Conservation (phyloP, 2,888 invertebrate species). For the Dione vanillae region DNA sequence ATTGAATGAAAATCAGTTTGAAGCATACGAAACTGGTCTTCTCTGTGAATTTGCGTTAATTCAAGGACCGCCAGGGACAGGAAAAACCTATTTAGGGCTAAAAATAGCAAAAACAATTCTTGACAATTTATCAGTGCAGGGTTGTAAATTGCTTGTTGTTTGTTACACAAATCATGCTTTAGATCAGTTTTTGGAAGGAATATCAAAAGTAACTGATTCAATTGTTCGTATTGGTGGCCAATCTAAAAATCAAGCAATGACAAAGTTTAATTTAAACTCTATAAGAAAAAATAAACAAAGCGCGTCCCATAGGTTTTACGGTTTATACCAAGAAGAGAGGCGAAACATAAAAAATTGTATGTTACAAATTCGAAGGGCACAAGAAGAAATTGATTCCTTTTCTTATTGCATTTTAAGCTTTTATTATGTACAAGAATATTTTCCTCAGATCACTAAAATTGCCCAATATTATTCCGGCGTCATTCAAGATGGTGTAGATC, state of each 20-base stretch:
- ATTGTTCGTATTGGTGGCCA: slow-evolving; percentile 89
- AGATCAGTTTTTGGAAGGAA: slow-evolving; percentile 91
- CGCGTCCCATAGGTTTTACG: background rate
- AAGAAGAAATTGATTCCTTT: slow-evolving; percentile 57
- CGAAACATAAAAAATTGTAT: slow-evolving; percentile 51
- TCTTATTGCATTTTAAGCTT: slow-evolving; percentile 58
- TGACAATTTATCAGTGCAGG: slow-evolving; percentile 69
- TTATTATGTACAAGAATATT: slow-evolving; percentile 43
- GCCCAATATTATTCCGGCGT: slow-evolving; percentile 48
- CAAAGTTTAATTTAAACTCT: slow-evolving; percentile 73
- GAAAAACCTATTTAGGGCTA: slow-evolving; percentile 91
- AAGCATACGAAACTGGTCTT: slow-evolving; percentile 87
- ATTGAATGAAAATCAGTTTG: slow-evolving; percentile 87
- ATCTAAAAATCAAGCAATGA: slow-evolving; percentile 81
- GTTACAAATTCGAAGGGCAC: slow-evolving; percentile 52
- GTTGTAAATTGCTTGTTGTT: slow-evolving; percentile 87
- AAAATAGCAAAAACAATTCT: slow-evolving; percentile 88
- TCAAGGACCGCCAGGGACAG: slow-evolving; percentile 95
- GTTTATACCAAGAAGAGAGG: slow-evolving; percentile 55
- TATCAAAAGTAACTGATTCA: slow-evolving; percentile 82
- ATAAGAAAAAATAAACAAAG: slow-evolving; percentile 49
- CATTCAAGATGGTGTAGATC: slow-evolving; percentile 46
- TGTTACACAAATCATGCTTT: slow-evolving; percentile 94
- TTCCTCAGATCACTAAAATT: slow-evolving; percentile 51
- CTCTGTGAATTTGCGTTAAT: slow-evolving; percentile 89